A percentile compares a stretch with the other conserved stretches of the same genome.
Conservation (phyloP, 2,888 invertebrate genomes). For the Alentia gelatinosa region DNA sequence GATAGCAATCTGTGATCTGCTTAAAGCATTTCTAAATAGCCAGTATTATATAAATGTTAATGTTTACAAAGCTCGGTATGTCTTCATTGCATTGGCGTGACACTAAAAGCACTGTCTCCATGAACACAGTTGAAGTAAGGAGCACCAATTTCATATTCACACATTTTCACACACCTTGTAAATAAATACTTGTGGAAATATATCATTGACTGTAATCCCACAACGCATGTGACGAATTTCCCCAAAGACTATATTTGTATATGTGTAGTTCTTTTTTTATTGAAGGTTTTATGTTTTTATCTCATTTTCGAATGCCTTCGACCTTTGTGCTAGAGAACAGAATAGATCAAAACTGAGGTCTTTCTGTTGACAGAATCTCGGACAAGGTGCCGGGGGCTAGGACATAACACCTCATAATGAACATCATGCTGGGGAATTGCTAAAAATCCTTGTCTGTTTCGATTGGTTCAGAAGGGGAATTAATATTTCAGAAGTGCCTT, state of each 20-base stretch:
- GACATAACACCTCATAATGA: too few relatives aligned
- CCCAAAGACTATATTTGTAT: background rate
- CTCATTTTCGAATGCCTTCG: background rate
- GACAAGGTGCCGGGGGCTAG: too few relatives aligned
- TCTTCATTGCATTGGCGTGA: background rate
- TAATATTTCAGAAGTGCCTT: too few relatives aligned
- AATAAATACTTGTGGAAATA: background rate
- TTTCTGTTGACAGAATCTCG: background rate
- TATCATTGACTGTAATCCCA: background rate
- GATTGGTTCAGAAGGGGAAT: too few relatives aligned
- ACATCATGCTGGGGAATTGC: too few relatives aligned
- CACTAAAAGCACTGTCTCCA: background rate
- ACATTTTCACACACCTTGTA: background rate
- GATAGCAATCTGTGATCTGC: slow-evolving; percentile 28
- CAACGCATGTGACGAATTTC: background rate
- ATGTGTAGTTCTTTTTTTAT: background rate
- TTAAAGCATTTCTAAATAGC: background rate
- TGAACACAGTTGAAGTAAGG: background rate
- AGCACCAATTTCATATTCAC: background rate
- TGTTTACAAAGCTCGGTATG: background rate
- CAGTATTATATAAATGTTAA: background rate
- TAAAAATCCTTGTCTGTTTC: too few relatives aligned
- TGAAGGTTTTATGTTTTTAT: background rate
- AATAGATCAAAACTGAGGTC: background rate
- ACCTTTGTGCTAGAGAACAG: background rate